These are phyloP conservation scores for Carcharodon carcharias DNA, from an alignment of 2,797 vertebrate species.

Conservation along the genomic window DNA sequence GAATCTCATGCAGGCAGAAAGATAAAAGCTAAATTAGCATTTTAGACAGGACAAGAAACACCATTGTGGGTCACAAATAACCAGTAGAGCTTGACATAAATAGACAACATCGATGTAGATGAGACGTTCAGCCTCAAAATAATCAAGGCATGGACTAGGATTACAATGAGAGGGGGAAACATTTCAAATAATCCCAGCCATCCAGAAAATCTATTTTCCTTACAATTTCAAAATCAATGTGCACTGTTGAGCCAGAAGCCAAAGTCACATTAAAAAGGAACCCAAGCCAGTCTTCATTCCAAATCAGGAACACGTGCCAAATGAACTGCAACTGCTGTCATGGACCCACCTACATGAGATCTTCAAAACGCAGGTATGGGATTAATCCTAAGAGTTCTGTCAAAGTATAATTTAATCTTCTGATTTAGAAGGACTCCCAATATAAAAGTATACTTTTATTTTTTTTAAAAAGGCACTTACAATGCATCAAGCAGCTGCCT, in stretches of 20 bases:
- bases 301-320: not conserved
- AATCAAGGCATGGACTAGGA: not conserved
- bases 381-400: not conserved
- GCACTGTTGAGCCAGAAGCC: not conserved
- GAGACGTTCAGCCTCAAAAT: not conserved
- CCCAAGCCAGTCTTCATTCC: not conserved
- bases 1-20: not conserved
- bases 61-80: not conserved
- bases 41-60: not conserved
- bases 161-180: not conserved
- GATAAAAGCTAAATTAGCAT: not conserved
- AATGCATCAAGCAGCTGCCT: not conserved
- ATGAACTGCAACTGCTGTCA: not conserved
- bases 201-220: not conserved
- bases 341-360: not conserved
- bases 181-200: not conserved
- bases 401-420: not conserved
- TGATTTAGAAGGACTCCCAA: not conserved
- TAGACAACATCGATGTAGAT: not conserved
- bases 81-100: not conserved
- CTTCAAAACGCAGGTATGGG: not conserved
- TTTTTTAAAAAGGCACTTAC: not conserved
- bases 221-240: not conserved
- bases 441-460: not conserved
- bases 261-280: not conserved